Conservation (phyloP, 2,797 vertebrate genomes). For the Rhynchotus rufescens region DNA sequence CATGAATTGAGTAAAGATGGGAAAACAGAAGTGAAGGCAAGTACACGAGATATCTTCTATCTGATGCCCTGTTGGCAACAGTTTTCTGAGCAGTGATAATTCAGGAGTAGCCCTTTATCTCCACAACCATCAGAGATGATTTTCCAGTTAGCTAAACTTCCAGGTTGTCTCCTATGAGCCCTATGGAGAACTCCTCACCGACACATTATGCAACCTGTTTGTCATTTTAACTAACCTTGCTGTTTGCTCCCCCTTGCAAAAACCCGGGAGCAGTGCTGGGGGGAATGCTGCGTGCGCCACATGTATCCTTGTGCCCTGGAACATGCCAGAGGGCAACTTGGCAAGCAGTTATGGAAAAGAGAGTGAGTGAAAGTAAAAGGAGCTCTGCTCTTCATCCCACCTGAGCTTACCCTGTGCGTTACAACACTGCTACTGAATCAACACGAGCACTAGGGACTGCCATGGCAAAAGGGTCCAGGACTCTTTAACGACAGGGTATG, state of each 20-base stretch:
- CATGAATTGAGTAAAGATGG: neutral
- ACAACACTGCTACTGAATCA: neutral
- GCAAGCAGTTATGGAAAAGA: neutral
- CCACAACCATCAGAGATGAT: neutral
- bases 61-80: neutral
- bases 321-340: neutral
- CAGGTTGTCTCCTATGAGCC: neutral
- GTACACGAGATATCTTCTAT: neutral
- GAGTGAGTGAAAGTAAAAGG: neutral
- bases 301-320: neutral
- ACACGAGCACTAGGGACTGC: no score
- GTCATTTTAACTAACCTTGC: neutral
- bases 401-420: neutral
- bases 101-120: neutral
- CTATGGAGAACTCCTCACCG: neutral
- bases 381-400: neutral
- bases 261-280: rapidly evolving
- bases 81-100: neutral
- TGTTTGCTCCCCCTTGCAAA: neutral
- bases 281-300: neutral
- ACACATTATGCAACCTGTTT: neutral
- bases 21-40: neutral
- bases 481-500: neutral
- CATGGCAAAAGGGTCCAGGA: neutral
- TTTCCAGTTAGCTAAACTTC: slow-evolving; percentile 34